Base-by-base conservation (phyloP, 2,888 invertebrate species). In the Nipponacmea schrenckii region DNA sequence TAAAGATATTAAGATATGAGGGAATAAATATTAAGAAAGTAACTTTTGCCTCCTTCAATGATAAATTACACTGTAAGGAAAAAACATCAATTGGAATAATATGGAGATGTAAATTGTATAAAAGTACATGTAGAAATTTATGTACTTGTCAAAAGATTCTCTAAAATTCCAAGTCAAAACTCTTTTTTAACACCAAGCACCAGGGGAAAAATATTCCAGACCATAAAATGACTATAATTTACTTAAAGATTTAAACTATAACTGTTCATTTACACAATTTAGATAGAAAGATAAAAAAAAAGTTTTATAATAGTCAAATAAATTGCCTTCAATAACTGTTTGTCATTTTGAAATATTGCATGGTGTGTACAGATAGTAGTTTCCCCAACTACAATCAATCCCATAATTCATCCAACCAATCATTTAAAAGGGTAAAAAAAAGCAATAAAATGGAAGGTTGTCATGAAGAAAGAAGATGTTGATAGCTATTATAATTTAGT, bases 281-380 rank as follows among this genome's bases (percentile, higher is more conserved):
- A 56, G 24, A 56, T 24, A 17, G 24, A 20, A 56, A 20, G 56
- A 56, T 56, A 56, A 56, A 56, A 56, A 56, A 56, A 14, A 24
- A 56, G 12, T 56, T 10, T 20, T 24, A 56, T 24, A 56, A 56
- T 24, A 56, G 24, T 56, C 12, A 56, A 56, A 24, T 56, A 14
- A 24, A 56, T 56, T 20, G 24, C 20, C 20, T 20, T 24, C 20
- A 56, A 24, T 56, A 24, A 24, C 56, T 56, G 24, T 56, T 56
- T 56, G 56, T 56, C 24, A 56, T 56, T 56, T 56, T 56, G 56
- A 56, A 56, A 56, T 56, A 56, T 56, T 56, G 24, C 56, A 56
- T 24, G 20, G 56, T 20, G 56, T 24, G 56, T 56, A 56, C 24
- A 12, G 20, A 56, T 56, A 24, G 56, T 56, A 20, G 20, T 56